phyloP scores from a whole-genome alignment of 2,797 vertebrate species.

The Scarus forsteni region DNA sequence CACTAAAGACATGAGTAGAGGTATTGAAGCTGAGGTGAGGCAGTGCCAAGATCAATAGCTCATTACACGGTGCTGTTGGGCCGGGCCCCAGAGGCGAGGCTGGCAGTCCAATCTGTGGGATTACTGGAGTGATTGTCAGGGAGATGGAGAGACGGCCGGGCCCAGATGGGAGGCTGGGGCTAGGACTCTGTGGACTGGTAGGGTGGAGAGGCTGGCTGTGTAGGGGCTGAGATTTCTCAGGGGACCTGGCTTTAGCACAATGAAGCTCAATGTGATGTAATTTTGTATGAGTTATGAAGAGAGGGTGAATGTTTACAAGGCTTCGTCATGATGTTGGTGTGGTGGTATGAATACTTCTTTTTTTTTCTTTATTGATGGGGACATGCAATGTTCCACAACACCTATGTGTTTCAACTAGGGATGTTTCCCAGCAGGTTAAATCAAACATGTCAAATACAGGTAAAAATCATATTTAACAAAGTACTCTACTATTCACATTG shows the following conservation, averaged over 20 bases:
- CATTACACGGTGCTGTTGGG: conserved; percentile 77
- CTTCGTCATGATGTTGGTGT: too few relatives aligned
- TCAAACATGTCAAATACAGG: too few relatives aligned
- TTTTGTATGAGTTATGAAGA: conserved; percentile 8
- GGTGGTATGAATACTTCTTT: too few relatives aligned
- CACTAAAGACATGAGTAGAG: conserved; percentile 73
- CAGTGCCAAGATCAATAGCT: conserved; percentile 83
- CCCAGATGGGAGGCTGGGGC: conserved; percentile 36
- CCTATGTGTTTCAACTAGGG: too few relatives aligned
- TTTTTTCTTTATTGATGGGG: too few relatives aligned
- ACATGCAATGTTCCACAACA: too few relatives aligned
- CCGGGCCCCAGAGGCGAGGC: conserved; percentile 44
- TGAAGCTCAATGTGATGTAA: conserved; percentile 1
- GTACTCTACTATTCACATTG: too few relatives aligned
- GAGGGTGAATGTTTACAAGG: too few relatives aligned
- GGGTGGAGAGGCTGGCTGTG: conserved; percentile 6
- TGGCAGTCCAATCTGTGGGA: conserved; percentile 63
- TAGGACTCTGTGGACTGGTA: conserved; percentile 16
- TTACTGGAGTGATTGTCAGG: conserved; percentile 75
- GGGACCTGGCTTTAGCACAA: conserved; percentile 38
- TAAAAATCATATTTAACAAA: too few relatives aligned
- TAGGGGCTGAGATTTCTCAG: conserved; percentile 53
- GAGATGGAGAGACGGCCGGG: conserved; percentile 63
- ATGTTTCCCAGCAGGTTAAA: too few relatives aligned
- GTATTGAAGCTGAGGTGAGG: conserved; percentile 65